A percentile compares a stretch with the other conserved stretches of the same genome.
These are phyloP conservation scores for Pterois miles DNA, from an alignment of 2,797 vertebrate species.

Conservation along the genomic window DNA sequence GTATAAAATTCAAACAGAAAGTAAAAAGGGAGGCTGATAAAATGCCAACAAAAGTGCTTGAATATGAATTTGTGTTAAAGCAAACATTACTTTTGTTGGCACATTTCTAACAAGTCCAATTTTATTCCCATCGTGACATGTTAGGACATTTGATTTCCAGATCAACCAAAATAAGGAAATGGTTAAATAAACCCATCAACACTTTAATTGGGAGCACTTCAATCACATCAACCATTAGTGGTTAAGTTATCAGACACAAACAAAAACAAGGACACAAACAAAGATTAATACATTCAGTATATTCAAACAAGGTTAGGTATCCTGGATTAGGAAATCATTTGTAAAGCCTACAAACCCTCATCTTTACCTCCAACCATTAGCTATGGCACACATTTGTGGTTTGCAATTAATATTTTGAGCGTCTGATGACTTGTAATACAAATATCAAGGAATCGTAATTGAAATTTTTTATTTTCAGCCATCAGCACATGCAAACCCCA, in stretches of 20 bases:
- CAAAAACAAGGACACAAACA: not conserved
- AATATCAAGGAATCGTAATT: not conserved
- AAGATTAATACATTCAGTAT: conserved; percentile 22
- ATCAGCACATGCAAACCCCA: conserved; percentile 56
- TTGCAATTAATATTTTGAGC: not conserved
- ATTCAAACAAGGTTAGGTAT: conserved; percentile 32
- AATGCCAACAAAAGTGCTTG: conserved; percentile 10
- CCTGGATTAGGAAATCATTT: not conserved
- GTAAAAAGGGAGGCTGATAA: not conserved
- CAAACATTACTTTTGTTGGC: not conserved
- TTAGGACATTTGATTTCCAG: not conserved
- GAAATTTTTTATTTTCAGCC: conserved; percentile 2
- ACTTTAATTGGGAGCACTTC: conserved; percentile 7
- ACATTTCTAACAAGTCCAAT: not conserved
- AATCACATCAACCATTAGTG: conserved; percentile 55
- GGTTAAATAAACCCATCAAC: conserved; percentile 6
- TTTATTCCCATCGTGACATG: not conserved
- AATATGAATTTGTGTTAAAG: not conserved
- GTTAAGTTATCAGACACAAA: conserved; percentile 51
- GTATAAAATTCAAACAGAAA: conserved; percentile 6
- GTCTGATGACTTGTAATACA: conserved; percentile 12
- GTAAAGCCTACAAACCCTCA: not conserved
- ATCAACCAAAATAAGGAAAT: not conserved
- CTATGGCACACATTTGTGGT: not conserved
- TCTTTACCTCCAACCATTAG: not conserved